Conservation (phyloP, 1,140 invertebrate species). For the Calosoma granatense region DNA sequence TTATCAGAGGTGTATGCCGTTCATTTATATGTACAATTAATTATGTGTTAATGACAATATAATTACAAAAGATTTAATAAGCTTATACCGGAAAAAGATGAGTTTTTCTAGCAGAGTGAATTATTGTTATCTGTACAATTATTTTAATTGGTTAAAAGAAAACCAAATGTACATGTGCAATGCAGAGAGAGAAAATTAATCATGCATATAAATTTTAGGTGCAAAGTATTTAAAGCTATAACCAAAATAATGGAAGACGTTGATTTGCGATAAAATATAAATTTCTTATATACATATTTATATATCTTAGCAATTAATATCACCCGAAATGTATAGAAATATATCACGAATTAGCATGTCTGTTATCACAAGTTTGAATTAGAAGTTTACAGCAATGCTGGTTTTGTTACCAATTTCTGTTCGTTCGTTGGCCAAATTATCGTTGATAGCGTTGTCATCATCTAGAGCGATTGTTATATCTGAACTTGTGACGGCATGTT, state of each 20-base stretch:
- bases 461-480: slow-evolving; percentile 31
- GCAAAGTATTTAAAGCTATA: neutral
- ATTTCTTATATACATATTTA: slow-evolving; percentile 6
- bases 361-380: slow-evolving; percentile 9
- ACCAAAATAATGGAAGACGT: neutral
- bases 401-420: slow-evolving; percentile 27
- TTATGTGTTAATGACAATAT: no score
- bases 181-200: neutral
- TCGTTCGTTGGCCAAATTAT: slow-evolving; percentile 44
- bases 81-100: no score
- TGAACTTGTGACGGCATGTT: slow-evolving; percentile 34
- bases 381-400: neutral
- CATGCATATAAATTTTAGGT: neutral
- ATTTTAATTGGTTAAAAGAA: neutral
- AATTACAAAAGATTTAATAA: no score
- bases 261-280: slow-evolving; percentile 1
- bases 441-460: slow-evolving; percentile 36
- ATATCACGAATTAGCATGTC: slow-evolving; percentile 11
- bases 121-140: neutral
- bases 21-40: neutral
- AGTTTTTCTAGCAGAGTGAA: no score
- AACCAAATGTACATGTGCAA: neutral
- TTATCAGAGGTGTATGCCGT: slow-evolving; percentile 19
- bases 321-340: slow-evolving; percentile 4
- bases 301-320: slow-evolving; percentile 7